Base-by-base conservation (phyloP, 2,888 invertebrate genomes). In the Acleris literana region DNA sequence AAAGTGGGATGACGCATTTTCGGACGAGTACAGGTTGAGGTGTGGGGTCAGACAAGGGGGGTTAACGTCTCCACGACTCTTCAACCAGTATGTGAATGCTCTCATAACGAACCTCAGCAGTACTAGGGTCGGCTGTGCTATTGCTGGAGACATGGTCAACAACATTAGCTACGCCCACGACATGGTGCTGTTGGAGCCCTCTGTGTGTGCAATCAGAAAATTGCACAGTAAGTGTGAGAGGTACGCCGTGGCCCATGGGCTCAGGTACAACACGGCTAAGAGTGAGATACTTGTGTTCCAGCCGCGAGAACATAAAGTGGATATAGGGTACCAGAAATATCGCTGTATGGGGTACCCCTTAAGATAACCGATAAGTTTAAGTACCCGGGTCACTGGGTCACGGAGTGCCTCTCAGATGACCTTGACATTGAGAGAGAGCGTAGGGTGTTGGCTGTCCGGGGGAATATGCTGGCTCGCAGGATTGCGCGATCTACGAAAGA, bases 41-140 rank as follows among this genome's bases (percentile, higher is more conserved):
- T 60, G 60, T 52, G 60, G 60, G 11, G 60, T 51, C 33, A 60
- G 51, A 39, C 60, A 60, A 43, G 60, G 60, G 16, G 60, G 60
- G n/a, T 13, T 60, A 5, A 60, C 60, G 46, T 46, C 46, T 5
- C 17, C 46, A 1, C 46, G 46, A 17, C 22, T 60, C 13, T 51
- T 60, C 29, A 60, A 44, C 29, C 16, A 52, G 11, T 60, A 60
- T 18, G 60, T 60, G n/a, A 52, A 60, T 16, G 52, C 18, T 5
- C 29, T 60, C 39, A 29, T 60, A 5, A 43, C 2, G 51, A 39
- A 43, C 7, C 60, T 60, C 52, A 29, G 48, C 16, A 49, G 20
- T 60, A 48, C 18, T 11, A 29, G 16, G 5, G 46, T 46, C 6
- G 46, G 46, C 3, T 46, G 46, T 17, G 6, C 16, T 17, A 16